phyloP scores from a whole-genome alignment of 2,113 vertebrate genomes.

The Cinclus mexicanus region DNA sequence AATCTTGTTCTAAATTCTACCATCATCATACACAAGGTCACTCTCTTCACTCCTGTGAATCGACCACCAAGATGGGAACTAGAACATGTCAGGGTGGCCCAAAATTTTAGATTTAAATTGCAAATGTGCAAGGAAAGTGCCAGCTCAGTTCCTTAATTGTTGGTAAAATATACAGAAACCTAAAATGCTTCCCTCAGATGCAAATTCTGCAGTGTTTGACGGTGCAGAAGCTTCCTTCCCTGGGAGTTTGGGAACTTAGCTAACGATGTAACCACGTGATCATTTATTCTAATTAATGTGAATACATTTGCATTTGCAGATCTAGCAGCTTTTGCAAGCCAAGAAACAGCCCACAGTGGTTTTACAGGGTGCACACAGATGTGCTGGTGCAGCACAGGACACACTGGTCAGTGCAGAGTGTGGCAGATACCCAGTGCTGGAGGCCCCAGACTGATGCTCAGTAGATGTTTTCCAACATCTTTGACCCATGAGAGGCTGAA shows the following conservation, averaged over 20 bases:
- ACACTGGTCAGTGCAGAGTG: accelerated
- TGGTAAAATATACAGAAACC: neutral
- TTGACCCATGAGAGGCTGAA: neutral
- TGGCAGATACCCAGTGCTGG: neutral
- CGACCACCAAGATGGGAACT: neutral
- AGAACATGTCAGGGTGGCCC: neutral
- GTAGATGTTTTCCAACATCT: neutral
- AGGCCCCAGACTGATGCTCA: neutral
- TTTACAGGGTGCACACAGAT: neutral
- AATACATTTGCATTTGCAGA: conserved; percentile 21
- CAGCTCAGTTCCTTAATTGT: neutral
- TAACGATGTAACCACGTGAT: neutral
- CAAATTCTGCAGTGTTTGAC: neutral
- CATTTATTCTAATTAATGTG: conserved; percentile 15
- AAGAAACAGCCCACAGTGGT: neutral
- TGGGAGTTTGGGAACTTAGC: neutral
- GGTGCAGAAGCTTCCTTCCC: neutral
- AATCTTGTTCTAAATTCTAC: neutral
- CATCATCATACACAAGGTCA: neutral
- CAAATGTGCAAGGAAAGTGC: neutral
- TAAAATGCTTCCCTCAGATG: neutral
- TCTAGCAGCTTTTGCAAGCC: neutral
- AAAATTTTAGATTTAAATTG: neutral
- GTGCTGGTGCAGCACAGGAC: neutral
- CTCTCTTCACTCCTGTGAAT: neutral